These are phyloP conservation scores for Stigmatopora argus DNA, from an alignment of 2,113 vertebrate genomes.

Conservation along the genomic window DNA sequence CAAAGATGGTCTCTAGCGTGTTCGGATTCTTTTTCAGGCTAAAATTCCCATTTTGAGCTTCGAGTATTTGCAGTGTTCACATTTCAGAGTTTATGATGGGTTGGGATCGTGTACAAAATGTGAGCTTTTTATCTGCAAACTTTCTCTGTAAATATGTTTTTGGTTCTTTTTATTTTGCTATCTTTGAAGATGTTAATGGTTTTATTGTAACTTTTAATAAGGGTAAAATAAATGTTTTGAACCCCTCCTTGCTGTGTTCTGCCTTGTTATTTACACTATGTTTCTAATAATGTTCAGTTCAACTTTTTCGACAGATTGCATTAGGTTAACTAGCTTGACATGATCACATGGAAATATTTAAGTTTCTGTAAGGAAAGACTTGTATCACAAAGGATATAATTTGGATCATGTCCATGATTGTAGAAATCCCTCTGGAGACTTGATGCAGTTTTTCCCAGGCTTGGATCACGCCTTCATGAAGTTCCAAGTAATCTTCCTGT, in stretches of 20 bases:
- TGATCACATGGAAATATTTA: not conserved
- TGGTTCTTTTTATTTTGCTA: conserved; percentile 77
- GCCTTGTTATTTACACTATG: conserved; percentile 36
- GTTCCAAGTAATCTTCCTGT: not conserved
- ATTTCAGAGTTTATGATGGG: conserved; percentile 66
- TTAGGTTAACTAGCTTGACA: not conserved
- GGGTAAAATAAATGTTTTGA: conserved; percentile 77
- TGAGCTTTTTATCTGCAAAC: conserved; percentile 70
- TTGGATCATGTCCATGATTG: not conserved
- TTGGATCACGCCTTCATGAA: not conserved
- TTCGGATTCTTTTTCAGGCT: conserved; percentile 62
- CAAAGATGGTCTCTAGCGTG: conserved; percentile 59
- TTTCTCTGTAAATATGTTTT: conserved; percentile 72
- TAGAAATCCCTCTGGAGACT: not conserved
- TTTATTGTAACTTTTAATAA: conserved; percentile 78
- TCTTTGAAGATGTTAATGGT: conserved; percentile 73
- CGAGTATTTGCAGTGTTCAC: conserved; percentile 66
- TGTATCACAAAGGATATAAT: not conserved
- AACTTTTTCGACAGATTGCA: not conserved
- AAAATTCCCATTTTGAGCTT: conserved; percentile 60
- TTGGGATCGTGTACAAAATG: conserved; percentile 70
- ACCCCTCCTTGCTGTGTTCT: conserved; percentile 55
- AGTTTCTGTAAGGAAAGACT: not conserved
- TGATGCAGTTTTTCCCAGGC: not conserved
- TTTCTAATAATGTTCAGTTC: no score